A percentile compares a stretch with the other conserved stretches of the same genome.
These are phyloP conservation scores for Scomber colias DNA, from an alignment of 2,113 vertebrate genomes.

Conservation along the genomic window DNA sequence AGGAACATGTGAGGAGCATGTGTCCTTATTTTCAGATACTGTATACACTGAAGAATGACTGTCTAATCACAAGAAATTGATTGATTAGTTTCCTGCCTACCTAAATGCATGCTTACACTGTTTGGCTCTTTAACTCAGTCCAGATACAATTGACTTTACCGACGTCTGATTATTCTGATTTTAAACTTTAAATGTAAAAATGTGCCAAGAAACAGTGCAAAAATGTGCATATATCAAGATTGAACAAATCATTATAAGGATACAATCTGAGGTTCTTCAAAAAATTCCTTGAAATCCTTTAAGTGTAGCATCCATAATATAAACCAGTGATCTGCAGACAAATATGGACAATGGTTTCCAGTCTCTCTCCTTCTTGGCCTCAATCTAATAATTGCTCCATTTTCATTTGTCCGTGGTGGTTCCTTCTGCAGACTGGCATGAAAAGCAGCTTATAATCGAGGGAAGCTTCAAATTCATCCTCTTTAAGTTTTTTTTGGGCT, in stretches of 20 bases:
- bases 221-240: neutral
- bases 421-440: conserved; percentile 5
- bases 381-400: conserved; percentile 56
- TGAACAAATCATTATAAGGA: neutral
- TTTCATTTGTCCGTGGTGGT: conserved; percentile 47
- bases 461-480: conserved; percentile 38
- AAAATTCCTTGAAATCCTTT: neutral
- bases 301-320: rapidly evolving
- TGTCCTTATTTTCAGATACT: too few relatives aligned
- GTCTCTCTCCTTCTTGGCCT: conserved; percentile 47
- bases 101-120: too few relatives aligned
- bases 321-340: neutral
- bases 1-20: too few relatives aligned
- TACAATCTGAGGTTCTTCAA: neutral
- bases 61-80: too few relatives aligned
- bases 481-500: conserved; percentile 46
- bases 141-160: too few relatives aligned
- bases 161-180: too few relatives aligned
- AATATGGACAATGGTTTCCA: neutral
- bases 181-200: too few relatives aligned
- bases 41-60: too few relatives aligned
- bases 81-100: too few relatives aligned
- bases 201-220: too few relatives aligned
- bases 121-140: too few relatives aligned
- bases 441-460: conserved; percentile 51